Percentiles rank a stretch among this genome's conserved stretches.
Evolutionary conservation across 2,113 vertebrate species (phyloP).

Genomic region (Picathartes gymnocephalus): DNA sequence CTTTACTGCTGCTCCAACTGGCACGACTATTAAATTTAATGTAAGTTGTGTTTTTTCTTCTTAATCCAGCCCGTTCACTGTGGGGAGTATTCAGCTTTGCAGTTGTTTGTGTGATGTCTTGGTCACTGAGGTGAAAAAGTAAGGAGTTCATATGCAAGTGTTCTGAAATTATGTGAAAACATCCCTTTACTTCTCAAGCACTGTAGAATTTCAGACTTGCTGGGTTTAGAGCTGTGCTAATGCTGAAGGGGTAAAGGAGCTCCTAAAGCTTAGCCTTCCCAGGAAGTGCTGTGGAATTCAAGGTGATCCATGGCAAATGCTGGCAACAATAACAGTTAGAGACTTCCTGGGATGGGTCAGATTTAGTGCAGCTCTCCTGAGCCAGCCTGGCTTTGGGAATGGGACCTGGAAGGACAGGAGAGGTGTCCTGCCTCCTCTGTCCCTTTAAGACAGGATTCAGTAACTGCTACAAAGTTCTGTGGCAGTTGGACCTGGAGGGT

Average conservation of each 20-base stretch:
- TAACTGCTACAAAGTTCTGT: background rate
- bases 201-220: fast-evolving
- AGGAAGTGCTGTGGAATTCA: background rate
- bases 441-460: background rate
- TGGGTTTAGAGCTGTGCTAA: background rate
- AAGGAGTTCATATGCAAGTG: too few species aligned
- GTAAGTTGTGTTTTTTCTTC: conserved; percentile 70
- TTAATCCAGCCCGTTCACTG: fast-evolving
- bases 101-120: background rate
- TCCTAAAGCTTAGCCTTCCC: background rate
- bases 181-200: background rate
- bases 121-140: background rate
- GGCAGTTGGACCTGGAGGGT: background rate
- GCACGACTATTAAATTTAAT: conserved; percentile 94
- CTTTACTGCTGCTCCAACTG: conserved; percentile 86
- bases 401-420: fast-evolving
- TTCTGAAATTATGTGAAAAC: background rate
- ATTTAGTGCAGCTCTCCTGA: background rate
- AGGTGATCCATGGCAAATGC: fast-evolving
- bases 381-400: background rate
- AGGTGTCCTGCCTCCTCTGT: background rate
- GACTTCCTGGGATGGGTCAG: fast-evolving
- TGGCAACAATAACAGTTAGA: background rate
- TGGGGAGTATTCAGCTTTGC: fast-evolving
- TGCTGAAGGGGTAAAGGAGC: background rate